phyloP scores from a whole-genome alignment of 23 tunicate species.

The Trididemnum nubilum region DNA sequence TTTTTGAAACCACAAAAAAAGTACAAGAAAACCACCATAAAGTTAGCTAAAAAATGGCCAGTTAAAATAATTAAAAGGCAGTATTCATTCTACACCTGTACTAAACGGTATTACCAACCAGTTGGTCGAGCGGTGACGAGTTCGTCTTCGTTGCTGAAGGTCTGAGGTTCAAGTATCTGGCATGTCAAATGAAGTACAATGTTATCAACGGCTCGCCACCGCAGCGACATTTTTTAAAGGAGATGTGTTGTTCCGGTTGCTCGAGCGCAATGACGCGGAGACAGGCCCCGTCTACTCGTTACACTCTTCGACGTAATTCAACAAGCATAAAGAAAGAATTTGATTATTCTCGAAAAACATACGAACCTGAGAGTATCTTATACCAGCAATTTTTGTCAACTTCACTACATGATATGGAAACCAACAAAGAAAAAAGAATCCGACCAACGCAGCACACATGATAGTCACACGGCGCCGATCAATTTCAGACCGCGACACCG shows the following conservation, averaged over 20 bases:
- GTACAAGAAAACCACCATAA: no score
- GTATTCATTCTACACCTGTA: no score
- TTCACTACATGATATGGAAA: conserved; percentile 58
- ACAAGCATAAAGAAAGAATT: background rate
- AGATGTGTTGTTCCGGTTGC: background rate
- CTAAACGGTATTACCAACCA: no score
- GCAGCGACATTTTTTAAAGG: background rate
- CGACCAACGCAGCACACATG: conserved; percentile 81
- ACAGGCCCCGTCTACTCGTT: background rate
- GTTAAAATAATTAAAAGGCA: no score
- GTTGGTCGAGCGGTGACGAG: no score
- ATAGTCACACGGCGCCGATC: conserved; percentile 66
- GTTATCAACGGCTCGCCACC: background rate
- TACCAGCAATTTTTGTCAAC: conserved; percentile 68
- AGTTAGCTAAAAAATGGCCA: no score
- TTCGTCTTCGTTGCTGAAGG: no score
- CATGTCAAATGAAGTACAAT: background rate
- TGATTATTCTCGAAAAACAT: no score
- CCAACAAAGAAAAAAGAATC: conserved; percentile 62
- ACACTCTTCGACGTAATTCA: background rate
- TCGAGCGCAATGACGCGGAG: background rate
- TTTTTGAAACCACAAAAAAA: no score
- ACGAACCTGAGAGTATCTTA: conserved; percentile 1
- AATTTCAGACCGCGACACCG: conserved; percentile 8
- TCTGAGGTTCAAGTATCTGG: background rate